Base-by-base conservation (phyloP, 1,140 invertebrate genomes). In the Danaus melanippus region DNA sequence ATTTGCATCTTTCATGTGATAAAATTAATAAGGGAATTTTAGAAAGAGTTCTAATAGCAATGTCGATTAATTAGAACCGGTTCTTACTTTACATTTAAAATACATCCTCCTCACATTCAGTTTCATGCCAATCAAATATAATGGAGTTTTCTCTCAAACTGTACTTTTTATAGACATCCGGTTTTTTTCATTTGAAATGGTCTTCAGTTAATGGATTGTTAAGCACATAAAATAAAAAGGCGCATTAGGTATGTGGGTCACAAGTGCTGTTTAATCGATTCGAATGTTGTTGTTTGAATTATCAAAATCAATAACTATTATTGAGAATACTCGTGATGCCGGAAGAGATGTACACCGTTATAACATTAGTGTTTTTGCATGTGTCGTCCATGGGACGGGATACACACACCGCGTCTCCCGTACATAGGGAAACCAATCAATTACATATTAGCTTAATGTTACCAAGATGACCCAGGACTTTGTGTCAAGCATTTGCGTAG, bases 381-480 rank as follows among this genome's bases (percentile, higher is more conserved):
- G 64, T 69, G 62, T 69, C 74, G 79, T 85, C 76, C 79, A 69
- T 76, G 72, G 75, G 71, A 76, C 71, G 71, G 70, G 73, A 72
- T 64, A 66, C 63, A 48, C 44, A 55, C 58, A 56, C 57, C 57
- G 63, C 58, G 66, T 60, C 69, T 76, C 66, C 67, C 66, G 69
- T 63, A 58, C 70, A 75, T 53, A 61, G 70, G 74, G 77, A 76
- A 79, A 66, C 78, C 79, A 84, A 84, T 83, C 79, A 83, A 86
- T 80, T 86, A 81, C 76, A 75, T 86, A 85, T 85, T 85, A 85
- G 78, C 76, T 76, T 85, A 82, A 85, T 83, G 74, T 72, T 71
- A 76, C 72, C 72, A 69, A 71, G 76, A 80, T 79, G 74, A 68
- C 62, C 65, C 62, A 65, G 53, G 64, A 65, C 67, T 70, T 67